Percentiles rank a stretch among this genome's conserved stretches.
These are phyloP conservation scores for Microtus pennsylvanicus DNA, from an alignment of 2,113 vertebrate species.

Conservation along the genomic window DNA sequence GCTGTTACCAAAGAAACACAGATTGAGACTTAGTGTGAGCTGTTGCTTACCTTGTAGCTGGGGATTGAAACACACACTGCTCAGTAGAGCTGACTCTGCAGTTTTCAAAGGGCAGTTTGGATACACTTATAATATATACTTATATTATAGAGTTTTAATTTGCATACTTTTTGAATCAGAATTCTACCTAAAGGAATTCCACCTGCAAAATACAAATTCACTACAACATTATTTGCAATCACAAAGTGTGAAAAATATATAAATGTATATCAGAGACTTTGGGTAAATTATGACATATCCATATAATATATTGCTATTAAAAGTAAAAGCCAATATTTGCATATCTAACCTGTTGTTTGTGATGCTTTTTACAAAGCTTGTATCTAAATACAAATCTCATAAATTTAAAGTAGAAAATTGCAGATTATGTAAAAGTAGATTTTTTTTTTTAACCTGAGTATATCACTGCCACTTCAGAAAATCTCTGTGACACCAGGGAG, in stretches of 20 bases:
- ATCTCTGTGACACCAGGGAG: background rate
- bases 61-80: too few relatives aligned
- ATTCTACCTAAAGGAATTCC: background rate
- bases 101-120: background rate
- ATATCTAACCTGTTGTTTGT: background rate
- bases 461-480: background rate
- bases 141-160: background rate
- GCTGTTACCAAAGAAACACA: background rate
- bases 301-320: too few relatives aligned
- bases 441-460: too few relatives aligned
- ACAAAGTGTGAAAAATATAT: background rate
- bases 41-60: background rate
- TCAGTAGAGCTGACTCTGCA: background rate
- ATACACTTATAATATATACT: background rate
- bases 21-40: too few relatives aligned
- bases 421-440: background rate
- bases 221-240: background rate
- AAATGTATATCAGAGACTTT: background rate
- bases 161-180: background rate
- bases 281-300: background rate
- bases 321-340: background rate
- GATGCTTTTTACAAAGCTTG: background rate
- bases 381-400: background rate
- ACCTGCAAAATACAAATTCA: background rate
- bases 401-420: background rate